A percentile compares a stretch with the other conserved stretches of the same genome.
These are phyloP conservation scores for Crocodylus rhombifer DNA, from an alignment of 2,797 vertebrate genomes.

Conservation along the genomic window DNA sequence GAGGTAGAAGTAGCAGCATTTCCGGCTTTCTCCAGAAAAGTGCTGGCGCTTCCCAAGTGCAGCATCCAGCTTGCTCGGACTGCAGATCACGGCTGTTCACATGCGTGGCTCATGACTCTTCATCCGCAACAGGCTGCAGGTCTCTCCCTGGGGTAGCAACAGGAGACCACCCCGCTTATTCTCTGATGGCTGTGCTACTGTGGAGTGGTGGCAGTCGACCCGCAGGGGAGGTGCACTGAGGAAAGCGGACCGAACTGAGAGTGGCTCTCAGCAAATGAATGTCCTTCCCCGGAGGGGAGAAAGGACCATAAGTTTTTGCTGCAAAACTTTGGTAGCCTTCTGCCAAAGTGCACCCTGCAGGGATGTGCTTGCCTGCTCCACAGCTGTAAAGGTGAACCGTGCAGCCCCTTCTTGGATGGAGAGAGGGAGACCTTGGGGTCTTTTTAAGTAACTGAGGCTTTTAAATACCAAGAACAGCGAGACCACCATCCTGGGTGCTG, in stretches of 20 bases:
- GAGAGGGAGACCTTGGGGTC: not conserved
- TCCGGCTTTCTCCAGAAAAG: not conserved
- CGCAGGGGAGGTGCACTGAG: not conserved
- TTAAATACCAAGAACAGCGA: not conserved
- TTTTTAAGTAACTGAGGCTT: not conserved
- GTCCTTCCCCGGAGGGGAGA: not conserved
- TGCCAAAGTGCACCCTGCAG: no score
- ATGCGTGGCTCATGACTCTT: no score
- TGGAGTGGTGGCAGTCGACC: not conserved
- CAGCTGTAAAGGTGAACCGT: not conserved
- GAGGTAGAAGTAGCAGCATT: not conserved
- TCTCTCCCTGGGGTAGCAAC: not conserved
- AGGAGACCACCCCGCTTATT: not conserved
- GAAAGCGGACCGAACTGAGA: not conserved
- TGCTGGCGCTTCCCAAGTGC: not conserved
- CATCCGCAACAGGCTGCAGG: no score
- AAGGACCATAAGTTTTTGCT: not conserved
- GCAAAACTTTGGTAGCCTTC: no score
- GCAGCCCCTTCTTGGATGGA: not conserved
- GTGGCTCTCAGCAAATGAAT: not conserved
- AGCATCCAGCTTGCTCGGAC: not conserved
- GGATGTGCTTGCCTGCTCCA: not conserved
- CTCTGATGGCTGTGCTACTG: not conserved
- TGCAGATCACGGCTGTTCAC: no score
- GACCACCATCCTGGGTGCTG: not conserved